Base-by-base conservation (phyloP, 2,113 vertebrate genomes). In the Hassar affinis region DNA sequence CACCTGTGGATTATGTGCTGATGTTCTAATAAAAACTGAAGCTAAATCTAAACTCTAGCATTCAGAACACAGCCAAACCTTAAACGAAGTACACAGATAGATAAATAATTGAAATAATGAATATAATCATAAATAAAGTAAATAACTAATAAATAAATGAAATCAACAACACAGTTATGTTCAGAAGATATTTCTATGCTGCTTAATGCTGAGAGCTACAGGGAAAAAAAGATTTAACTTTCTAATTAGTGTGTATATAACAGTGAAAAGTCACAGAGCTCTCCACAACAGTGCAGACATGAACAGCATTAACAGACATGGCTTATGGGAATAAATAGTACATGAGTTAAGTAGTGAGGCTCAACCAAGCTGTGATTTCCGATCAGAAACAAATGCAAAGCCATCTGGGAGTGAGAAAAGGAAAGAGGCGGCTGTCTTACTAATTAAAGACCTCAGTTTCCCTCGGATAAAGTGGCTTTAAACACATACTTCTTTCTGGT, bases 361-460 rank as follows among this genome's bases (percentile, higher is more conserved):
- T 86, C 38, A 84, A 78, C 61, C 76, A 72, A 87, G 86, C 82
- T 81, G 74, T 38, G 7, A 81, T 51, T 86, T 79, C 66, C 83
- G 66, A 81, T 84, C 83, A 78, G 51, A 90, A 86, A 79, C 83
- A 89, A 85, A 87, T 56, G 79, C 68, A 86, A 78, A 80, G 83
- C 88, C 88, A 88, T 91, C 89, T 91, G 88, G 76, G 85, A 86
- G 49, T 78, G 89, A 84, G 82, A 47, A 62, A 80, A 84, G 17
- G 78, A 84, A 81, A 68, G 86, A 85, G 35, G 80, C n/a, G 72
- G 78, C 79, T 81, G 59, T 64, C 66, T 72, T 47, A 57, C 81
- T 83, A 86, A 86, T 86, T 85, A 87, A 84, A 82, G 82, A 84
- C 71, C 82, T n/a, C 64, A 52, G 80, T 71, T 61, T 69, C 56